Evolutionary conservation across 2,113 vertebrate species (phyloP).

Genomic region (Ictalurus furcatus): DNA sequence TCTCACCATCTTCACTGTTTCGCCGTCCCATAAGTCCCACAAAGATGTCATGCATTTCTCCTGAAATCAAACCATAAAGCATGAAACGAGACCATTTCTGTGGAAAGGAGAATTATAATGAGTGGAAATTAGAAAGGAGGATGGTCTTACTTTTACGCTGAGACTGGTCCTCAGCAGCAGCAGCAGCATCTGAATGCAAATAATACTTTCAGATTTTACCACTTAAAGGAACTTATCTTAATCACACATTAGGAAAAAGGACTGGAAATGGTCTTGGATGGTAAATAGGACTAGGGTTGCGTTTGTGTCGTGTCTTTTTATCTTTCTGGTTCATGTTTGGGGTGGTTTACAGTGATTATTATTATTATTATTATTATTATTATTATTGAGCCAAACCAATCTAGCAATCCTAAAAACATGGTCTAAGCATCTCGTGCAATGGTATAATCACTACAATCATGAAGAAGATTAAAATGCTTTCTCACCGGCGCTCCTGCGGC

Average conservation of each 20-base stretch:
- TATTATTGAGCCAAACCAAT: not conserved
- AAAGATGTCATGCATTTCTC: conserved; percentile 93
- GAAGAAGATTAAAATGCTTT: not conserved
- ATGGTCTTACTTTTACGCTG: conserved; percentile 73
- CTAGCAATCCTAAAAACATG: not conserved
- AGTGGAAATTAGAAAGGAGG: not conserved
- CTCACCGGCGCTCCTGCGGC: conserved; percentile 79
- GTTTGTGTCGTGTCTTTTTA: not conserved
- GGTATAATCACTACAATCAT: not conserved
- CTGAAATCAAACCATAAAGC: conserved; percentile 63
- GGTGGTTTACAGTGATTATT: not conserved
- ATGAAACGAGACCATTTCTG: not conserved
- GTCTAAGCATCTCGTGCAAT: not conserved
- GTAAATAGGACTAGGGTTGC: not conserved
- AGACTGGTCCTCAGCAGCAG: conserved; percentile 53
- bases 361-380: not conserved
- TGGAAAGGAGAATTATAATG: not conserved
- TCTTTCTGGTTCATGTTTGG: too few relatives aligned
- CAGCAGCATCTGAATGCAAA: conserved; percentile 54
- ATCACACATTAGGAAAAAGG: conserved; percentile 7
- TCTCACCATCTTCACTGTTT: conserved; percentile 76
- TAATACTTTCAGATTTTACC: not conserved
- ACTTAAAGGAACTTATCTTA: not conserved
- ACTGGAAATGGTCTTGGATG: conserved; percentile 1
- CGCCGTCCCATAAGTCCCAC: conserved; percentile 92